A percentile compares a stretch with the other conserved stretches of the same genome.
These are phyloP conservation scores for Adelphocoris suturalis DNA, from an alignment of 2,888 invertebrate genomes.

Conservation along the genomic window DNA sequence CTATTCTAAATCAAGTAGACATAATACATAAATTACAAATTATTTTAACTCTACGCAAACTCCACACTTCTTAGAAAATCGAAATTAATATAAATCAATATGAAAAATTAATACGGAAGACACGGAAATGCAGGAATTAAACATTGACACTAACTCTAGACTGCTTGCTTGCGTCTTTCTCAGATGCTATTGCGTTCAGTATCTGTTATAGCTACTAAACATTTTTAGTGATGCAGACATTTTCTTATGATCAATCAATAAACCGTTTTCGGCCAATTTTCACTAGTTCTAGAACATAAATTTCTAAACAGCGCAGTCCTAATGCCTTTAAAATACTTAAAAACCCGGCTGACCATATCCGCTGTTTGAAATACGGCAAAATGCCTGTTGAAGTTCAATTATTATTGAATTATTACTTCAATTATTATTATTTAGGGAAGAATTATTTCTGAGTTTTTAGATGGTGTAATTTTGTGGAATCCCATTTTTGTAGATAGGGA, in stretches of 20 bases:
- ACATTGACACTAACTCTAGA: conserved; percentile 55
- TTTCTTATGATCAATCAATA: not conserved
- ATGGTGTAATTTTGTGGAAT: no score
- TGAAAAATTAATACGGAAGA: not conserved
- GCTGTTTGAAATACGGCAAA: no score
- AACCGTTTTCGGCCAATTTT: not conserved
- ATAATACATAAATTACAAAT: no score
- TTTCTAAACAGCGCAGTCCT: conserved; percentile 54
- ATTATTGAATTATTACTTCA: no score
- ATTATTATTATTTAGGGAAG: no score
- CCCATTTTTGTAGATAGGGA: no score
- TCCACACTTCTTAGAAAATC: not conserved
- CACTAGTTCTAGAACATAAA: conserved; percentile 51
- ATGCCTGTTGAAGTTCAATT: no score
- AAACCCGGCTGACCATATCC: conserved; percentile 17
- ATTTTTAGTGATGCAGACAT: conserved; percentile 31
- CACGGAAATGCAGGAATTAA: conserved; percentile 42
- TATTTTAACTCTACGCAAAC: not conserved
- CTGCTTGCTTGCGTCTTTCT: conserved; percentile 46
- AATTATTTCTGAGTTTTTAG: no score
- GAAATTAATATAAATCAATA: not conserved
- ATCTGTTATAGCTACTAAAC: conserved; percentile 31
- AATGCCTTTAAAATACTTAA: conserved; percentile 41
- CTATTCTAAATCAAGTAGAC: no score
- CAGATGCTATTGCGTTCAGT: conserved; percentile 36